Base-by-base conservation (phyloP, 2,113 vertebrate genomes). In the Stigmatopora nigra region DNA sequence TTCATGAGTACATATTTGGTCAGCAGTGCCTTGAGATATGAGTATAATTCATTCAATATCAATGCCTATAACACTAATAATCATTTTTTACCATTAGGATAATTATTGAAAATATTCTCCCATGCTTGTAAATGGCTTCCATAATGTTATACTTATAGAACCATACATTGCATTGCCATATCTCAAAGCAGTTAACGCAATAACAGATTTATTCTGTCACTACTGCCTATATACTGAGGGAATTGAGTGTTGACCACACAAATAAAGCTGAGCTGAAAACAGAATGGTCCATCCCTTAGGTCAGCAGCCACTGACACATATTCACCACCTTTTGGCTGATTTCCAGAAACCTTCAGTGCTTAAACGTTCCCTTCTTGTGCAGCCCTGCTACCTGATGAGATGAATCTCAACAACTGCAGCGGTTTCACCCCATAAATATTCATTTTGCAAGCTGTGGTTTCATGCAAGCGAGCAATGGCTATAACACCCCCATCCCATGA, bases 351-450 rank as follows among this genome's bases (percentile, higher is more conserved):
- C 55, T 59, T 51, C 31, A 48, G 63, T 35, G 22, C 31, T n/a
- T 22, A 46, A 35, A 20, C n/a, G 57, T 16, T 60, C 51, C 13
- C 68, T 69, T 72, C 67, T 45, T 67, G 67, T 56, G 69, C 60
- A 22, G 68, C 15, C 20, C 59, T 19, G 52, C 68, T 53, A 70
- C 69, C 68, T 46, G 63, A 76, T 61, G 72, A 78, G 70, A 82
- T 63, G 64, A 73, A 79, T 73, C 7, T 57, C 70, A 62, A 63
- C 63, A 52, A 71, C 79, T 79, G 81, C 84, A 67, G 83, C 70
- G 77, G 64, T 82, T 80, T 78, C 66, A 35, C 13, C 68, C 79
- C 76, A 82, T 86, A 70, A 81, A 86, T 84, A 86, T 84, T 84
- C 70, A 82, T 67, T 22, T 0, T 5, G 36, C 1, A 59, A 70